Evolutionary conservation across 2,888 invertebrate species (phyloP), one percentile per base, ranked within the genome.

Genomic region (Sisyra terminalis): DNA sequence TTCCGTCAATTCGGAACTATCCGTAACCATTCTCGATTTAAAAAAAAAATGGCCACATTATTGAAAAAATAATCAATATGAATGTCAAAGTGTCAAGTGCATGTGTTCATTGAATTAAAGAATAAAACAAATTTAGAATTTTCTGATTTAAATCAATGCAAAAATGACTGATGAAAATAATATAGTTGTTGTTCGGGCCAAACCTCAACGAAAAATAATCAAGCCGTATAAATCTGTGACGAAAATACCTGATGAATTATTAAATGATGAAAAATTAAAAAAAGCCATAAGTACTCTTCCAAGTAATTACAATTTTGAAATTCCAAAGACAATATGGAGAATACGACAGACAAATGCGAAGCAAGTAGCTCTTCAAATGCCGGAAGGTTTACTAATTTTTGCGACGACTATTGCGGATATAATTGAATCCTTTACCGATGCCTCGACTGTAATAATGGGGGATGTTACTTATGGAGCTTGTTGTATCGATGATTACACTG

Each of bases 401-500:
- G 80, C 97, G 0, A 87, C 92, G 46, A 81, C 87, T 2, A 79
- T 98, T 46, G 81, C 89, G 48, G 94, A 97, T 59, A 92, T 98
- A 48, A 79, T 96, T 51, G 83, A 89, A 60, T 71, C 74, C 43
- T 90, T 92, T 56, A 88, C 90, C 2, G 75, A 73, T 29, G 89
- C 88, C 2, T 93, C 96, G 52, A 83, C 86, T 1, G 75, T 97
- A 39, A 93, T 99, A 47, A 90, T 98, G 90, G 97, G 93, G 6
- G 98, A 98, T 65, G 96, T 98, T 11, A 97, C 98, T 0, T 98
- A 99, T 57, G 98, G 98, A 30, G 98, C 98, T 0, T 98, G 98
- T 59, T 98, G 98, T 60, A 81, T 98, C 9, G 98, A 99, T 58
- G 98, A 98, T 66, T 86, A 79, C 57, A 92, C 93, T 0, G 96